Percentiles rank a stretch among this genome's conserved stretches.
Evolutionary conservation across 2,797 vertebrate species (phyloP).

Genomic region (Coregonus sp.): DNA sequence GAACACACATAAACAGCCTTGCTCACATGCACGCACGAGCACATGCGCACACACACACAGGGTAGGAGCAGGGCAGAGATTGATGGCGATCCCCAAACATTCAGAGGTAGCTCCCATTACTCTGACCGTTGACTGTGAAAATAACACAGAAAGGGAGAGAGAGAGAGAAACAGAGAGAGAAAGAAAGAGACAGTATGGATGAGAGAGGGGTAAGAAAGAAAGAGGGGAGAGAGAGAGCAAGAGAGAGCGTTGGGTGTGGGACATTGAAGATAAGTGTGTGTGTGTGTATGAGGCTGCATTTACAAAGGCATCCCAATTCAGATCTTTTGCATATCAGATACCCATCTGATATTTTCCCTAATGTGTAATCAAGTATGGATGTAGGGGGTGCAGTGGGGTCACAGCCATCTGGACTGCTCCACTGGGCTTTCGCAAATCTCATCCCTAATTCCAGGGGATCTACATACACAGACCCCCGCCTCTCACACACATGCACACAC

Average conservation of each 20-base stretch:
- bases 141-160: constrained; percentile 14
- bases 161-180: neutral
- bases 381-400: constrained; percentile 15
- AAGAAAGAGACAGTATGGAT: constrained; percentile 1
- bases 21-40: constrained; percentile 12
- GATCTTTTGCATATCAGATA: too few species aligned
- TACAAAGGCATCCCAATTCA: too few species aligned
- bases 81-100: constrained; percentile 34
- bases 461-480: too few species aligned
- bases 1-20: constrained; percentile 18
- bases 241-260: neutral
- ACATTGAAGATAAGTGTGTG: constrained; percentile 31
- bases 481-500: too few species aligned
- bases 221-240: neutral
- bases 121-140: constrained; percentile 33
- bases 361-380: too few species aligned
- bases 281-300: too few species aligned
- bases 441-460: constrained; percentile 40
- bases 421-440: constrained; percentile 39
- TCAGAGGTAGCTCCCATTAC: constrained; percentile 29
- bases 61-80: constrained; percentile 20
- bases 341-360: too few species aligned
- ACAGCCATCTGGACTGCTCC: constrained; percentile 36
- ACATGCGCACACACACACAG: constrained; percentile 9
- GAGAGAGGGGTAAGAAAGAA: neutral